Conservation (phyloP, 2,888 invertebrate genomes). For the Hirtodrosophila cameraria region DNA sequence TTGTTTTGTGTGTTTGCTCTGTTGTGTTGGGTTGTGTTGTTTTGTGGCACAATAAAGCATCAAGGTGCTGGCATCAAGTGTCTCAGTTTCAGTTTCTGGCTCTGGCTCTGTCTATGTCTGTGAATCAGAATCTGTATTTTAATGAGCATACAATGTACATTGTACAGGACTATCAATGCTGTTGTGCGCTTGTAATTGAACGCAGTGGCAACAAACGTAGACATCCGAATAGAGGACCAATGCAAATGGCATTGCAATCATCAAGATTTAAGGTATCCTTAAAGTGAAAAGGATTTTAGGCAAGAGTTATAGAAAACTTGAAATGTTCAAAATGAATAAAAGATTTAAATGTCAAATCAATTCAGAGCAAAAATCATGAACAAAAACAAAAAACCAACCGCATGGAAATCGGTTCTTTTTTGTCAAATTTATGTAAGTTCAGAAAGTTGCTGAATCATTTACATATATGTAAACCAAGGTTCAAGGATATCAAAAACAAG, state of each 20-base stretch:
- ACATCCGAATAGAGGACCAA: not conserved
- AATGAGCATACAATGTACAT: slow-evolving; percentile 30
- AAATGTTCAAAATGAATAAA: no score
- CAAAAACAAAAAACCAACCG: no score
- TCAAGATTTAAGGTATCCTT: not conserved
- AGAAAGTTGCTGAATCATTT: no score
- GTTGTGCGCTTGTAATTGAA: slow-evolving; percentile 17
- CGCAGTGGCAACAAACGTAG: not conserved
- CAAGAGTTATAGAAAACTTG: not conserved
- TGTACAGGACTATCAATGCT: not conserved
- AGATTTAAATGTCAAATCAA: no score
- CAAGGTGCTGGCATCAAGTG: slow-evolving; percentile 46
- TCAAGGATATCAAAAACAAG: no score
- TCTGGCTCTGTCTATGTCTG: slow-evolving; percentile 1
- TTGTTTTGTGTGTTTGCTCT: no score
- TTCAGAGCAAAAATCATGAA: no score
- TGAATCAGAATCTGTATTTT: slow-evolving; percentile 21
- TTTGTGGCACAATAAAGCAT: slow-evolving; percentile 39
- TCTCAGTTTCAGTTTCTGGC: not conserved
- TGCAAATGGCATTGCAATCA: not conserved
- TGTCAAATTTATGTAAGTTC: no score
- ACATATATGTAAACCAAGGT: no score
- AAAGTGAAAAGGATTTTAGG: not conserved
- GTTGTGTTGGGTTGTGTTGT: no score
- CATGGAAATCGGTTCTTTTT: no score